Evolutionary conservation across 2,113 vertebrate species (phyloP).

Genomic region (Triplophysa siluroides): DNA sequence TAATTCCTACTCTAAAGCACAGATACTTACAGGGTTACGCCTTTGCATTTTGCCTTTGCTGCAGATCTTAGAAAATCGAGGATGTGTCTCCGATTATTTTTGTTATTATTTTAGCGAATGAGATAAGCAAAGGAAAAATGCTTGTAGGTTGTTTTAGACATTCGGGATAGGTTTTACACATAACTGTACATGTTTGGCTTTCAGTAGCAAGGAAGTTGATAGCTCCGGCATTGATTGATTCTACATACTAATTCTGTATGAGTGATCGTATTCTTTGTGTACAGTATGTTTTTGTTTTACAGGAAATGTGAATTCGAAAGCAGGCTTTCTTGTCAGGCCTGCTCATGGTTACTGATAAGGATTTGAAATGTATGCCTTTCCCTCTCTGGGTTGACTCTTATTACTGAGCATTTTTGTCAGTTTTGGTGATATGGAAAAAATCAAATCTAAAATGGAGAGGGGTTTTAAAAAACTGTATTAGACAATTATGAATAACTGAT

Average conservation of each 20-base stretch:
- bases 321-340: constrained; percentile 1
- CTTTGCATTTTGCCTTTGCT: neutral
- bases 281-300: constrained; percentile 8
- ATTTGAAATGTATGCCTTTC: constrained; percentile 12
- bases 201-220: neutral
- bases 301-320: neutral
- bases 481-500: constrained; percentile 42
- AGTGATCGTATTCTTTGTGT: neutral
- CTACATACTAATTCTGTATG: constrained; percentile 6
- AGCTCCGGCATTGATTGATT: neutral
- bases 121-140: neutral
- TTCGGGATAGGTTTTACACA: neutral
- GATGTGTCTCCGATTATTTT: neutral
- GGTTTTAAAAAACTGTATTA: constrained; percentile 55
- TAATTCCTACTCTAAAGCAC: constrained; percentile 19
- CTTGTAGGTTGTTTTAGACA: neutral
- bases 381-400: neutral
- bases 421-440: neutral
- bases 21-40: constrained; percentile 6
- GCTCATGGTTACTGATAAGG: constrained; percentile 4
- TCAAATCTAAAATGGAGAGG: constrained; percentile 40
- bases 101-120: neutral
- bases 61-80: neutral
- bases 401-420: neutral
- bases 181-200: neutral